A percentile compares a stretch with the other conserved stretches of the same genome.
Evolutionary conservation across 2,113 vertebrate genomes (phyloP).

Genomic region (Odobenus rosmarus): DNA sequence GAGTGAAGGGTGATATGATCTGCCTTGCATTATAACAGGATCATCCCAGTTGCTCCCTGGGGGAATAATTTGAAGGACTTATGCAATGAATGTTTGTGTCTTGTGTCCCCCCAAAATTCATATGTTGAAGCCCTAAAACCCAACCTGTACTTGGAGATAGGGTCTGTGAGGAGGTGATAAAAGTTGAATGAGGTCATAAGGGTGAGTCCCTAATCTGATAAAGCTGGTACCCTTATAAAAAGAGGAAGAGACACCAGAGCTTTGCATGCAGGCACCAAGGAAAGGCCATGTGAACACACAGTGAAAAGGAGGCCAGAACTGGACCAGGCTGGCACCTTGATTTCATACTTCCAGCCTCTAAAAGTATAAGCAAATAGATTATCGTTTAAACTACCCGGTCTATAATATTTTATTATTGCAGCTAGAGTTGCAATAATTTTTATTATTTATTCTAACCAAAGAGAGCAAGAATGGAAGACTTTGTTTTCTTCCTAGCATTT

Average conservation of each 20-base stretch:
- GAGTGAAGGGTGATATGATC: not conserved
- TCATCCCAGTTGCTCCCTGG: not conserved
- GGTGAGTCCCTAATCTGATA: not conserved
- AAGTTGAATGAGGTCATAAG: not conserved
- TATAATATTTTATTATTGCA: not conserved
- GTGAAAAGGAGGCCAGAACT: not conserved
- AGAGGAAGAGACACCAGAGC: not conserved
- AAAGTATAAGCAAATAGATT: not conserved
- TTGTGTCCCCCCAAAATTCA: not conserved
- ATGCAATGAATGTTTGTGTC: not conserved
- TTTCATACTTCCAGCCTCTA: not conserved
- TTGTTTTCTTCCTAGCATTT: not conserved
- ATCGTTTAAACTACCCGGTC: not conserved
- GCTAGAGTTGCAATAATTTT: not conserved
- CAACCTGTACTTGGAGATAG: not conserved
- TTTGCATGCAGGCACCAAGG: no score
- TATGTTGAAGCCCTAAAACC: not conserved
- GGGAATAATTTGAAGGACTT: not conserved
- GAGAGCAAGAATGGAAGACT: not conserved
- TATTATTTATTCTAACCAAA: conserved; percentile 8
- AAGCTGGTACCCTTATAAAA: not conserved
- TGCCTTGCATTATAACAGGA: not conserved
- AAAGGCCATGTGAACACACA: not conserved
- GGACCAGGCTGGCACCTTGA: accelerated
- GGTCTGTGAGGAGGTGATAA: not conserved